Evolutionary conservation across 2,797 vertebrate genomes (phyloP), one percentile per base, ranked within the genome.

Genomic region (Aythya fuligula): DNA sequence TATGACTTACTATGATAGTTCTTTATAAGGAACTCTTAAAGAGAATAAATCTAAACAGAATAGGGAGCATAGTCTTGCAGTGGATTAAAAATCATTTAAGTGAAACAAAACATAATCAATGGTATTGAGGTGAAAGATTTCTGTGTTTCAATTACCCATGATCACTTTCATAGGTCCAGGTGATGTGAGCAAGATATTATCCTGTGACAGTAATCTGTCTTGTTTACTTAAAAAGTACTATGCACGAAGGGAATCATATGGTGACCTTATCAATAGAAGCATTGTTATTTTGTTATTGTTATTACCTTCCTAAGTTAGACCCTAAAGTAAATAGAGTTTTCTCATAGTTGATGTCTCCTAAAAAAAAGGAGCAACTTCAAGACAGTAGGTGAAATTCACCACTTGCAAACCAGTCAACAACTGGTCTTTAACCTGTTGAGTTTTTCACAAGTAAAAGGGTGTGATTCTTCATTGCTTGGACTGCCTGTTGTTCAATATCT

Each of bases 1-100:
- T 47, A 84, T 95, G 95, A 94, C 74, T 96, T 94, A 88, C 60
- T 94, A 84, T 91, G 65, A 64, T 92, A 73, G 30, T 74, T 90
- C 69, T 87, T 79, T 66, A 75, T 92, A 87, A 73, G 61, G 47
- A 61, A 54, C 19, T 90, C 41, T 92, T 32, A 80, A 57, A 85
- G 53, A 81, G 39, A 86, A 89, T 90, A 92, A 85, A 95, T 96
- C 72, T 95, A 65, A 41, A 58, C 65, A 71, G 39, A 21, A 15
- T 57, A 93, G 64, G 57, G 5, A 61, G 2, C 19, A 62, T 53
- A 61, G 57, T 57, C 49, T 75, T 90, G 13, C 51, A 69, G 21
- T 65, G 28, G 43, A 93, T 92, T 82, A 94, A 90, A 87, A 92
- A 82, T 64, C 36, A 66, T 14, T 85, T 65, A 92, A 75, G 32